These are phyloP conservation scores for Cheilosia vulpina DNA, from an alignment of 2,888 invertebrate species.

Conservation along the genomic window DNA sequence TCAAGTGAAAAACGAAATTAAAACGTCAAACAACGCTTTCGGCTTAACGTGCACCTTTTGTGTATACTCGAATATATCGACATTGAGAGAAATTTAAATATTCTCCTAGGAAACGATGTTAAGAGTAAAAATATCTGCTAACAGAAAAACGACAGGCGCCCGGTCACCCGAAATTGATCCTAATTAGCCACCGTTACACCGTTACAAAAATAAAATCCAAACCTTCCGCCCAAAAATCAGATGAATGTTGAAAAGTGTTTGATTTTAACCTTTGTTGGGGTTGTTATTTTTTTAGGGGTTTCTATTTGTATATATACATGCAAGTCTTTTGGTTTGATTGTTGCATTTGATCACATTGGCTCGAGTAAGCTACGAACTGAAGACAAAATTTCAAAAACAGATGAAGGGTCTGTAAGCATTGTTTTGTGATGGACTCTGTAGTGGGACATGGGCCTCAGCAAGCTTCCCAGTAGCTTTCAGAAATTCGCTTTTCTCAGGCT, in stretches of 20 bases:
- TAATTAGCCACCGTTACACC: constrained; percentile 46
- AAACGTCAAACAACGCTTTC: constrained; percentile 37
- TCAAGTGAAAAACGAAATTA: constrained; percentile 57
- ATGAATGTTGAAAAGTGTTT: background rate
- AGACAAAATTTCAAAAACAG: too few species aligned
- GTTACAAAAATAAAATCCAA: constrained; percentile 8
- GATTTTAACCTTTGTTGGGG: constrained; percentile 5
- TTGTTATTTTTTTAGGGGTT: background rate
- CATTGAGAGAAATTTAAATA: constrained; percentile 9
- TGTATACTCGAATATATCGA: background rate
- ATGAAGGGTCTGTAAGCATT: too few species aligned
- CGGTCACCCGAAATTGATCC: constrained; percentile 47
- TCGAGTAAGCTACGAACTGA: too few species aligned
- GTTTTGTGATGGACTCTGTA: too few species aligned
- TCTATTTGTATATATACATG: background rate
- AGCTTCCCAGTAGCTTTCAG: too few species aligned
- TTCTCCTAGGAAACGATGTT: constrained; percentile 7
- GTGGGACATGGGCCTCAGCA: too few species aligned
- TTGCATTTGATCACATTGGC: too few species aligned
- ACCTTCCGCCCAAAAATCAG: background rate
- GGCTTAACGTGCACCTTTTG: constrained; percentile 42
- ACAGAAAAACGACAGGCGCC: constrained; percentile 13
- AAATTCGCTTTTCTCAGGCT: too few species aligned
- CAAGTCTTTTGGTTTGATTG: too few species aligned
- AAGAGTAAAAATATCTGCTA: constrained; percentile 39